Conservation (phyloP, 1,140 invertebrate species). For the Cotesia glomerata region DNA sequence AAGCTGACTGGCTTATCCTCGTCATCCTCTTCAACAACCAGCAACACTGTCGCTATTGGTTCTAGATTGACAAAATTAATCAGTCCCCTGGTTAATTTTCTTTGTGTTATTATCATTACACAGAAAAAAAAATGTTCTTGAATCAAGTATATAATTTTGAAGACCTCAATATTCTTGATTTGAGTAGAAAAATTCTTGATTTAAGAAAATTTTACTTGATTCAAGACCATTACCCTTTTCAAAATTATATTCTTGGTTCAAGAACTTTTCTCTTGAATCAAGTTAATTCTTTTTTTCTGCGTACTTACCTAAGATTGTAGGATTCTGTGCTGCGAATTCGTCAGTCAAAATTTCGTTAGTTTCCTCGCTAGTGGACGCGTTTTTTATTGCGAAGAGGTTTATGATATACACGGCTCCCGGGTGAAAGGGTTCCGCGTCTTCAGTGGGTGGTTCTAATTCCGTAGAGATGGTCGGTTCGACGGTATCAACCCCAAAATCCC, state of each 20-base stretch:
- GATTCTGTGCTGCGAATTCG: slow-evolving; percentile 28
- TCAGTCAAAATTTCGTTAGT: slow-evolving; percentile 39
- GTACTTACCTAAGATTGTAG: slow-evolving; percentile 36
- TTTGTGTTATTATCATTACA: no score
- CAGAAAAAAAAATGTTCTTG: no score
- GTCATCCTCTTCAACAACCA: slow-evolving; percentile 50
- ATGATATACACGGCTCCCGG: slow-evolving; percentile 49
- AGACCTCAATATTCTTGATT: no score
- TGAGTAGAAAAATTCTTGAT: no score
- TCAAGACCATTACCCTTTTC: no score
- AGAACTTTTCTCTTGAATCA: no score
- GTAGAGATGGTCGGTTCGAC: slow-evolving; percentile 45
- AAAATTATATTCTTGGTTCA: no score
- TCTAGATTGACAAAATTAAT: slow-evolving; percentile 36
- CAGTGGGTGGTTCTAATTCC: slow-evolving; percentile 43
- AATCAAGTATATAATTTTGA: no score
- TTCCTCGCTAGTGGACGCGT: slow-evolving; percentile 38
- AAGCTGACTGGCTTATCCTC: slow-evolving; percentile 43
- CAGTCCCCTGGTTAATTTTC: neutral
- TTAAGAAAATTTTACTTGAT: no score
- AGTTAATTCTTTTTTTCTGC: no score
- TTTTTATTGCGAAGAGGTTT: slow-evolving; percentile 56
- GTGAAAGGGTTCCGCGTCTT: neutral
- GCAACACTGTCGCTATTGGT: slow-evolving; percentile 49
- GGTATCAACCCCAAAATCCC: slow-evolving; percentile 9